These are phyloP conservation scores for Callyntrura sp. DNA, from an alignment of 2,888 invertebrate species.

Conservation along the genomic window DNA sequence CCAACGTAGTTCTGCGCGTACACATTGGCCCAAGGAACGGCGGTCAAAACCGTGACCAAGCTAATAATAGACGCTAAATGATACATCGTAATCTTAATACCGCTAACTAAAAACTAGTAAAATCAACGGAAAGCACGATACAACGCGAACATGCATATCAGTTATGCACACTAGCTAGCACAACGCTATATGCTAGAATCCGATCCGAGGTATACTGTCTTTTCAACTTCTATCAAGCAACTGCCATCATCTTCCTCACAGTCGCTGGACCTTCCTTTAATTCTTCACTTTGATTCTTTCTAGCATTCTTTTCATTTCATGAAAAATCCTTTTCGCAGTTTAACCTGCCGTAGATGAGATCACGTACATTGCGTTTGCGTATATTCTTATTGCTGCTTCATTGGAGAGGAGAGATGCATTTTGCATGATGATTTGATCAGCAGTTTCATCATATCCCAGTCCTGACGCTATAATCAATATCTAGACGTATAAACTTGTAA, in stretches of 20 bases:
- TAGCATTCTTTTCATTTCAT: background rate
- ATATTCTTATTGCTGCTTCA: no score
- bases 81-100: background rate
- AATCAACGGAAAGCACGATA: background rate
- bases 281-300: background rate
- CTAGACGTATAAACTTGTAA: background rate
- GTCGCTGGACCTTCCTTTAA: background rate
- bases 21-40: background rate
- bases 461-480: background rate
- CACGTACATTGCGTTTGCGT: background rate
- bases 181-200: no score
- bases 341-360: background rate
- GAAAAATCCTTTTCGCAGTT: background rate
- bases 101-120: background rate
- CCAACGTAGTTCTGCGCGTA: no score
- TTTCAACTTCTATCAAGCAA: slow-evolving; percentile 48
- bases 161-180: no score
- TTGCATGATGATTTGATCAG: slow-evolving; percentile 15
- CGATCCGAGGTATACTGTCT: background rate
- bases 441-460: background rate
- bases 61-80: background rate
- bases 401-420: background rate
- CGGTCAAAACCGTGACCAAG: background rate
- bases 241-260: slow-evolving; percentile 23
- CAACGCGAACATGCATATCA: no score